Base-by-base conservation (phyloP, 2,797 vertebrate genomes). In the Chelmon rostratus region DNA sequence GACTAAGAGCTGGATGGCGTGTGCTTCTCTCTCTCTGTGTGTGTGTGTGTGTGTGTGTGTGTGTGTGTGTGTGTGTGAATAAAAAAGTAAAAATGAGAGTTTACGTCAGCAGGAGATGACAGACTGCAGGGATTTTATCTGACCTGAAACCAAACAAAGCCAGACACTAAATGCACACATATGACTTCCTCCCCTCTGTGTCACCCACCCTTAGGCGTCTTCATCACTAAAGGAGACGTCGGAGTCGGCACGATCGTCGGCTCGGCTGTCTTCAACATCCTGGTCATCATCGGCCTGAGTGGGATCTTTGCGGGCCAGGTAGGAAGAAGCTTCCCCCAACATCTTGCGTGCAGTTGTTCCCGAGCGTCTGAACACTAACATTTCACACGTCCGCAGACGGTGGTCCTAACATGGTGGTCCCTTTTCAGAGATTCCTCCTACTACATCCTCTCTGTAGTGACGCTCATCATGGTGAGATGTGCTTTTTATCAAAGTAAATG, bases 231-330 rank as follows among this genome's bases (percentile, higher is more conserved):
- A 83, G 95, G 95, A 42, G 95, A 96, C 13, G 93, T 96, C 0
- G 95, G 95, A 1, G 95, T 96, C 0, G 95, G 95, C 25, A 96
- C 95, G 1, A 96, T 96, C 3, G 95, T 96, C 5, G 95, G 95
- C 19, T 96, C 95, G 0, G 95, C 95, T 6, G 95, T 96, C 84
- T 96, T 96, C 83, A 96, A 96, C 93, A 95, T 96, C 85, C 91
- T 96, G 61, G 94, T 96, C 69, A 96, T 96, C 84, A 96, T 96
- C 13, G 95, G 95, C 19, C 90, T 96, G 62, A 90, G 95, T 74
- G 95, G 95, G 56, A 94, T 96, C 84, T 96, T 96, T 79, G 90
- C 96, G 13, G 93, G 95, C 69, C 95, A 96, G 90, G 95, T 96
- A 81, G 10, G 23, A 38, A 47, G 38, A 50, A 46, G 49, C 31